Evolutionary conservation across 2,113 vertebrate species (phyloP).

Genomic region (Glareola pratincola): DNA sequence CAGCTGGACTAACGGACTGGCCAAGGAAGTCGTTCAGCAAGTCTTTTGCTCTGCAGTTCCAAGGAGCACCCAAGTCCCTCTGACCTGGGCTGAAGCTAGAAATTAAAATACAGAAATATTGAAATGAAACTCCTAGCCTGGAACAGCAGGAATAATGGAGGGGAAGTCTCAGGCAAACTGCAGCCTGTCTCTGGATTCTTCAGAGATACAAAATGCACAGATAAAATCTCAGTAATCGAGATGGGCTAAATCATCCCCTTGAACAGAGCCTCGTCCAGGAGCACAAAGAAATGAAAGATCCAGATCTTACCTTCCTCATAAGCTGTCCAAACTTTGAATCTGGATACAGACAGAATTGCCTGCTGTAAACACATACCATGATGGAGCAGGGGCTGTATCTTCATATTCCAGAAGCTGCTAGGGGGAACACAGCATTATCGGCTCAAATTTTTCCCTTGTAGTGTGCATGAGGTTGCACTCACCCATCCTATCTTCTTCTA

Average conservation of each 20-base stretch:
- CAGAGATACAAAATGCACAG: accelerated
- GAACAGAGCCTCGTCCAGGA: neutral
- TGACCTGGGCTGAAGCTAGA: neutral
- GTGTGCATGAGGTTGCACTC: neutral
- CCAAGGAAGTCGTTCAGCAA: neutral
- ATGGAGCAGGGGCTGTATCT: neutral
- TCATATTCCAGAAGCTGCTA: neutral
- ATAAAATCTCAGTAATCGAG: neutral
- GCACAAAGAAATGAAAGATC: neutral
- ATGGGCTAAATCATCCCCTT: neutral
- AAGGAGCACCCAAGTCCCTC: neutral
- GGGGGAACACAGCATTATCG: neutral
- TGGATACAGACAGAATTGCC: neutral
- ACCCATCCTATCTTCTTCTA: neutral
- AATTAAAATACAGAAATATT: neutral
- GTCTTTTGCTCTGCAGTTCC: neutral
- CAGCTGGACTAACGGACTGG: neutral
- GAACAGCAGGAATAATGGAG: neutral
- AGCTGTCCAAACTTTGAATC: neutral
- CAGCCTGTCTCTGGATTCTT: neutral
- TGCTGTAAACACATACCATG: neutral
- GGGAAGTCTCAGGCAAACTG: neutral
- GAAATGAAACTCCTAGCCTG: neutral
- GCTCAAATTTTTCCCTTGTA: neutral
- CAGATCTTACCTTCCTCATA: neutral